phyloP scores from a whole-genome alignment of 2,113 vertebrate species.

The Leucopsar rothschildi region DNA sequence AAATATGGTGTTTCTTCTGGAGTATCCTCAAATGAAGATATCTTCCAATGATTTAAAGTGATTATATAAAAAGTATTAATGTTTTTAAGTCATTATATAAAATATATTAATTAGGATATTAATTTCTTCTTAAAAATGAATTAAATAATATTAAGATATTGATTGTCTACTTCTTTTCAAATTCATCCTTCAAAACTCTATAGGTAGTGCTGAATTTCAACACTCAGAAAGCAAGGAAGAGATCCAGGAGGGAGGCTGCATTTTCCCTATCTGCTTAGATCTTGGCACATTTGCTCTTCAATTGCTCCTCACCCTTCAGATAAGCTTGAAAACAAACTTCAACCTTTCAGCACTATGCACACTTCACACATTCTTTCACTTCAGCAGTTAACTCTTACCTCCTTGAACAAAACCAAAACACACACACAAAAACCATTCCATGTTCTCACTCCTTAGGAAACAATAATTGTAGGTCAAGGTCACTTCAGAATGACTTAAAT shows the following conservation, averaged over 20 bases:
- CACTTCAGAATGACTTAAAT: background rate
- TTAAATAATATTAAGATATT: background rate
- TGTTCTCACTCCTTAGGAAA: background rate
- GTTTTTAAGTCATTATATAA: background rate
- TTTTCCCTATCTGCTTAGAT: slow-evolving; percentile 4
- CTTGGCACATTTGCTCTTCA: background rate
- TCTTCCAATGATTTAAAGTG: background rate
- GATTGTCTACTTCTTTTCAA: background rate
- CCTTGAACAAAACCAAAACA: slow-evolving; percentile 30
- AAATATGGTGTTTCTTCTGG: background rate
- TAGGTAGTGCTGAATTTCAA: background rate
- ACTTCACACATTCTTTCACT: slow-evolving; percentile 52
- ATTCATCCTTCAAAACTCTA: background rate
- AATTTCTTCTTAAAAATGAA: background rate
- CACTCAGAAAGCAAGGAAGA: background rate
- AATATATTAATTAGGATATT: background rate
- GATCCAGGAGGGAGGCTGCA: background rate
- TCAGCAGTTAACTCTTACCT: slow-evolving; percentile 34
- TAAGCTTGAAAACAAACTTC: slow-evolving; percentile 44
- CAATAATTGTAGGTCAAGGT: slow-evolving; percentile 13
- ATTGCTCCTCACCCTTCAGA: slow-evolving; percentile 36
- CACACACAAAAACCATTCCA: background rate
- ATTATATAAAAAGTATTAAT: background rate
- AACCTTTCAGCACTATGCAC: slow-evolving; percentile 37
- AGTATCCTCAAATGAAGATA: background rate